These are phyloP conservation scores for Drosophila monieri DNA, from an alignment of 2,888 invertebrate genomes.

Conservation along the genomic window DNA sequence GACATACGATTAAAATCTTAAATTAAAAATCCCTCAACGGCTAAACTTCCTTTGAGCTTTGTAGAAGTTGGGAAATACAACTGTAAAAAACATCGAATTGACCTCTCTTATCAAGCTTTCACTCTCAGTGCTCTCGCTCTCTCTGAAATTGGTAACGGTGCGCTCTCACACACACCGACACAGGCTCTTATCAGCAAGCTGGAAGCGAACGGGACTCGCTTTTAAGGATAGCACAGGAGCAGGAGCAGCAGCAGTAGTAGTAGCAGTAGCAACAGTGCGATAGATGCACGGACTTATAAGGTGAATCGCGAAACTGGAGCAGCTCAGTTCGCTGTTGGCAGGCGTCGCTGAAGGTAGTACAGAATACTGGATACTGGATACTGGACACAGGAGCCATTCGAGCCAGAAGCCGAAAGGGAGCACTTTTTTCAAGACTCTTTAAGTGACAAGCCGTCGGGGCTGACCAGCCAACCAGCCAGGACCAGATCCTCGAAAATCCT, in stretches of 20 bases:
- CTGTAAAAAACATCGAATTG: slow-evolving; percentile 38
- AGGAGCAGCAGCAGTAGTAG: slow-evolving; percentile 28
- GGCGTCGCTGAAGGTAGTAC: slow-evolving; percentile 76
- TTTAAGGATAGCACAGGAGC: slow-evolving; percentile 63
- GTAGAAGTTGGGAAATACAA: slow-evolving; percentile 5
- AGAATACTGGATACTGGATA: slow-evolving; percentile 15
- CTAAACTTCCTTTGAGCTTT: slow-evolving; percentile 25
- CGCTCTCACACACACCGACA: slow-evolving; percentile 45
- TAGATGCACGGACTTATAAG: slow-evolving; percentile 61
- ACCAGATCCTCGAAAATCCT: slow-evolving; percentile 20
- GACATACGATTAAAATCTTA: background rate
- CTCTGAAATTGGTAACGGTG: background rate
- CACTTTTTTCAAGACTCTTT: background rate
- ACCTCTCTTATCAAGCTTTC: slow-evolving; percentile 39
- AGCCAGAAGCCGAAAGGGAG: slow-evolving; percentile 23
- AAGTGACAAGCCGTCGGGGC: slow-evolving; percentile 13
- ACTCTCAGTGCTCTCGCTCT: slow-evolving; percentile 5
- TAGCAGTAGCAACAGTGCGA: slow-evolving; percentile 37
- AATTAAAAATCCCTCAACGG: slow-evolving; percentile 29
- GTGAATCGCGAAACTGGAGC: slow-evolving; percentile 73
- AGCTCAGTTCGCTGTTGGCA: slow-evolving; percentile 82
- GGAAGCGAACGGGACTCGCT: slow-evolving; percentile 62
- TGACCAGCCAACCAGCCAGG: slow-evolving; percentile 25
- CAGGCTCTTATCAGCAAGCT: slow-evolving; percentile 69
- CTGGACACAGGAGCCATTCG: slow-evolving; percentile 35